Evolutionary conservation across 1,140 invertebrate genomes (phyloP).

Genomic region (Heliconius hermathena): DNA sequence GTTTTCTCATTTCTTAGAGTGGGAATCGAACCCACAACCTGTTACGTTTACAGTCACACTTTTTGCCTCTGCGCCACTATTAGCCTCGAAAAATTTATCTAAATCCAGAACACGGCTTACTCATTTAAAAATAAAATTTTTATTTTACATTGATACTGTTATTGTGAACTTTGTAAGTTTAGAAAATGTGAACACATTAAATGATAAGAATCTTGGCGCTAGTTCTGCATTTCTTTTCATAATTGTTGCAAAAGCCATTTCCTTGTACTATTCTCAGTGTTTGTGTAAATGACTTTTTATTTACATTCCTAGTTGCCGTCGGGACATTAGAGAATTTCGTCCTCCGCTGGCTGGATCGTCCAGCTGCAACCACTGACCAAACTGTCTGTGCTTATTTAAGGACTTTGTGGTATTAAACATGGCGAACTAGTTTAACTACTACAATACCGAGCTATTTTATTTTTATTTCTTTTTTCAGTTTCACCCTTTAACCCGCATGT

Average conservation of each 20-base stretch:
- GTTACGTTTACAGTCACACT: background rate
- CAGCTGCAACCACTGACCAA: slow-evolving; percentile 43
- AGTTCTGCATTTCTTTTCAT: background rate
- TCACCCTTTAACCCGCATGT: too few species aligned
- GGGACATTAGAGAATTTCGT: slow-evolving; percentile 43
- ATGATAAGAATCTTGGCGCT: slow-evolving; percentile 1
- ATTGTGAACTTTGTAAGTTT: background rate
- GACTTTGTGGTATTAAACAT: slow-evolving; percentile 36
- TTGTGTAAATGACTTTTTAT: slow-evolving; percentile 41
- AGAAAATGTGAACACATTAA: background rate
- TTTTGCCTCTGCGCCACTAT: background rate
- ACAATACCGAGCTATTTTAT: background rate
- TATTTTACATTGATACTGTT: background rate
- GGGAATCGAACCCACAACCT: background rate
- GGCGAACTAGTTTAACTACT: slow-evolving; percentile 24
- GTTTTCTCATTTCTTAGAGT: background rate
- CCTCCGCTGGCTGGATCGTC: slow-evolving; percentile 35
- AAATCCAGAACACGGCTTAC: background rate
- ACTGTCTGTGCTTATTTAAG: slow-evolving; percentile 43
- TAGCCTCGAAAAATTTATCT: too few species aligned
- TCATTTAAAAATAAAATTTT: too few species aligned
- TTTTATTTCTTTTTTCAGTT: background rate
- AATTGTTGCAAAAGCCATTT: slow-evolving; percentile 25
- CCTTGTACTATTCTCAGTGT: slow-evolving; percentile 23
- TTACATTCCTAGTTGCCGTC: slow-evolving; percentile 33